Base-by-base conservation (phyloP, 2,888 invertebrate genomes). In the Drosophila barbarae region DNA sequence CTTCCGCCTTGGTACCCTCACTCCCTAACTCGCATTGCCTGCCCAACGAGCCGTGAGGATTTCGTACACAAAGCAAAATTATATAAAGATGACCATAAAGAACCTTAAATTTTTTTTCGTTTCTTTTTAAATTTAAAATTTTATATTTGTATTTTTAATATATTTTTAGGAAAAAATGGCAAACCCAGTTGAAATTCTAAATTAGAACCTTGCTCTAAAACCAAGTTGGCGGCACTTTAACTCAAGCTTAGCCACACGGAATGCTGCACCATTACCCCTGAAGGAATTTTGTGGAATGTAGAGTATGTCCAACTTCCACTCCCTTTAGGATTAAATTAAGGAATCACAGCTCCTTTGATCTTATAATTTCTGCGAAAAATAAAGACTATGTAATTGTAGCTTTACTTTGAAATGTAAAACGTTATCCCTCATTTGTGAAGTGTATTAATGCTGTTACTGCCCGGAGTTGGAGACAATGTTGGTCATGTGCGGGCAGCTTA, bases 391-490 rank as follows among this genome's bases (percentile, higher is more conserved):
- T 18, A 18, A 10, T 18, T 38, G 36, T 18, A 26, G 8, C 8
- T 41, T 3, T n/a, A 4, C 7, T 13, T 21, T 13, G 13, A 13
- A 23, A 21, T 3, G 1, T 21, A 7, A 18, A 23, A 41, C 5
- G 0, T n/a, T 41, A 23, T 7, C 1, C 2, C n/a, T 9, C 5
- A 15, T 42, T 42, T 42, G n/a, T 5, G 1, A 2, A n/a, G 38
- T 42, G 42, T 12, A n/a, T 0, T n/a, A 10, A 18, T 38, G 15
- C 38, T 38, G 38, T 18, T 44, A n/a, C n/a, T 39, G 13, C 26
- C 23, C 10, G 10, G 12, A 66, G 57, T 67, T 50, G 56, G 83
- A 68, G 74, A 83, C 69, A 73, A 54, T 78, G 66, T 71, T 76
- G 53, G 47, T 13, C 41, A 46, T 58, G 53, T 46, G 67, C 34